Conservation (phyloP, 2,797 vertebrate species). For the Rhinatrema bivittatum region DNA sequence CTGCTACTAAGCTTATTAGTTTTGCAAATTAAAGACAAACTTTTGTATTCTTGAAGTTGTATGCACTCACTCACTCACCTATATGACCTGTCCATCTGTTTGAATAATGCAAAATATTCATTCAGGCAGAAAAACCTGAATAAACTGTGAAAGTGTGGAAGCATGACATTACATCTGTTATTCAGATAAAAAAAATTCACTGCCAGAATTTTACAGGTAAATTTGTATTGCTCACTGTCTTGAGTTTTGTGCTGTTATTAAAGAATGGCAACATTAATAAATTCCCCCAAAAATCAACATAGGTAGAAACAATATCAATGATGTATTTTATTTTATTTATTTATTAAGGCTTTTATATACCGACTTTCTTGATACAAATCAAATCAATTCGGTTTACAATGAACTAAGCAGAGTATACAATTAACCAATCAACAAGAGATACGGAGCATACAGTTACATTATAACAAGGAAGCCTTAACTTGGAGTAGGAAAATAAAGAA, state of each 20-base stretch:
- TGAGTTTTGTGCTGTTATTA: slow-evolving; percentile 6
- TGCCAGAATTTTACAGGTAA: slow-evolving; percentile 6
- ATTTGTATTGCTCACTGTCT: slow-evolving; percentile 4
- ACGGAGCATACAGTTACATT: too few species aligned
- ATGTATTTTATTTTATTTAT: too few species aligned
- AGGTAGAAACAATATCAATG: too few species aligned
- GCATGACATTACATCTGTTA: not conserved
- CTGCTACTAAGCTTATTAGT: not conserved
- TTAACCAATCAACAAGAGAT: too few species aligned
- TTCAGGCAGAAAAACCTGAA: slow-evolving; percentile 1
- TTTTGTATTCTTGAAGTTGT: not conserved
- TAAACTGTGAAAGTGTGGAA: slow-evolving; percentile 1
- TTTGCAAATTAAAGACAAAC: not conserved
- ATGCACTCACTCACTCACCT: not conserved
- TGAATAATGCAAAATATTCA: not conserved
- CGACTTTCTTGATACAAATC: too few species aligned
- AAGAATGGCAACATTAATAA: slow-evolving; percentile 17
- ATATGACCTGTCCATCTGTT: not conserved
- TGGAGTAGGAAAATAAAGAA: too few species aligned
- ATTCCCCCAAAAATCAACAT: too few species aligned
- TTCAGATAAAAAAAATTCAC: not conserved
- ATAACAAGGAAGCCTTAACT: too few species aligned
- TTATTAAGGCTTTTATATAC: too few species aligned
- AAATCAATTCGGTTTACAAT: too few species aligned
- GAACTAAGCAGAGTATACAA: too few species aligned